Conservation (phyloP, 2,113 vertebrate genomes). For the Micromys minutus region DNA sequence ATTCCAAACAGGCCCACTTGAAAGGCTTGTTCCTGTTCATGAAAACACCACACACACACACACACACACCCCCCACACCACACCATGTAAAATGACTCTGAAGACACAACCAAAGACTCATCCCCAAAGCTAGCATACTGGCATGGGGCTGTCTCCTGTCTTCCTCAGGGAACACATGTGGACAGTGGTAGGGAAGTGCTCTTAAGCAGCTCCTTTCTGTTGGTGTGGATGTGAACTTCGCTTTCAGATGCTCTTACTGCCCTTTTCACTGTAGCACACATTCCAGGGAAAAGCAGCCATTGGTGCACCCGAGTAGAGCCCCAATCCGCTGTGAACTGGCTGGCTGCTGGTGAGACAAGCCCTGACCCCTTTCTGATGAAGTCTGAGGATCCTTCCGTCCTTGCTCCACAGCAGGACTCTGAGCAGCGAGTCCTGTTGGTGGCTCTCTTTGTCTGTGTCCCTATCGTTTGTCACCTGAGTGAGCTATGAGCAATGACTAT, state of each 20-base stretch:
- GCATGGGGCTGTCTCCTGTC: neutral
- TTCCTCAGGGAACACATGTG: neutral
- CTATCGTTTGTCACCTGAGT: neutral
- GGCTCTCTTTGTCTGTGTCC: neutral
- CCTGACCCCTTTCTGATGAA: neutral
- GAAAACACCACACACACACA: constrained; percentile 4
- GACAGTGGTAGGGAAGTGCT: neutral
- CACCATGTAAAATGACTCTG: neutral
- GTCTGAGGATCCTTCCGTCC: neutral
- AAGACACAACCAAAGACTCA: neutral
- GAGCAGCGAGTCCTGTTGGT: neutral
- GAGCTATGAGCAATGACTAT: neutral
- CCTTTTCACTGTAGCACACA: neutral
- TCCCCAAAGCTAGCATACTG: neutral
- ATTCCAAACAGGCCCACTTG: constrained; percentile 74
- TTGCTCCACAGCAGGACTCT: neutral
- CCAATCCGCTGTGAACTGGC: neutral
- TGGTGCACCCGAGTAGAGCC: neutral
- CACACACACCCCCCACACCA: no score
- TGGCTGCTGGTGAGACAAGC: neutral
- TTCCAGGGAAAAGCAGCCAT: neutral
- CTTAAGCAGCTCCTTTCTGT: neutral
- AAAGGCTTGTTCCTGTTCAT: constrained; percentile 73
- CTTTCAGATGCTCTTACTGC: neutral
- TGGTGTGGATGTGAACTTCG: neutral